Evolutionary conservation across 2,888 invertebrate genomes (phyloP), one percentile per base, ranked within the genome.

Genomic region (Thereva nobilitata): DNA sequence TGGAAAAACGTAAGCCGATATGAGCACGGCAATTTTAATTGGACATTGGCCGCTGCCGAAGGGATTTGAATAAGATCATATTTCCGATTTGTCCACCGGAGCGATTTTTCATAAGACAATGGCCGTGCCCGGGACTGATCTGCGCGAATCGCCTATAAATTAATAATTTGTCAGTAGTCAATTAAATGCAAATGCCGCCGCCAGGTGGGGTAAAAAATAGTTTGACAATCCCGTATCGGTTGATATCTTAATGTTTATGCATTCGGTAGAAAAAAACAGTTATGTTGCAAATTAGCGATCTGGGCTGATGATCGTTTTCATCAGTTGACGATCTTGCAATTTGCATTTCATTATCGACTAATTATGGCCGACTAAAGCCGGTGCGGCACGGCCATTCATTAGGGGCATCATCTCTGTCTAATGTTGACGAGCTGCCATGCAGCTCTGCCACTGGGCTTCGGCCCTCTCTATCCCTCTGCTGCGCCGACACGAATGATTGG

Each of bases 271-370:
- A 34, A 35, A 52, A 52, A 52, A 52, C 52, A 52, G 52, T 52
- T 52, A 52, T 52, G 12, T 52, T 52, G 34, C 34, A 52, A 52
- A 52, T 52, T 52, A 52, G 52, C 52, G 35, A 52, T 34, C 35
- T 23, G 23, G 23, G 23, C 23, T 23, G 23, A 23, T 23, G 23
- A 23, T 23, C 23, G 23, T 23, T 23, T 23, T 23, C 23, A 23
- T 6, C 52, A 23, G 35, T 52, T 52, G 5, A 52, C 8, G n/a
- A n/a, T 52, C 35, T 52, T 52, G 23, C 6, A 52, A 52, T 52
- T 52, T 52, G 52, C 52, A 52, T 52, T 52, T 52, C 52, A 52
- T 52, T 52, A 52, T 34, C 52, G 35, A 52, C 52, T 52, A 52
- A 52, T 52, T 52, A 52, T 52, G 34, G 52, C 23, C 5, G 47